These are phyloP conservation scores for Sicus ferrugineus DNA, from an alignment of 2,888 invertebrate genomes.

Conservation along the genomic window DNA sequence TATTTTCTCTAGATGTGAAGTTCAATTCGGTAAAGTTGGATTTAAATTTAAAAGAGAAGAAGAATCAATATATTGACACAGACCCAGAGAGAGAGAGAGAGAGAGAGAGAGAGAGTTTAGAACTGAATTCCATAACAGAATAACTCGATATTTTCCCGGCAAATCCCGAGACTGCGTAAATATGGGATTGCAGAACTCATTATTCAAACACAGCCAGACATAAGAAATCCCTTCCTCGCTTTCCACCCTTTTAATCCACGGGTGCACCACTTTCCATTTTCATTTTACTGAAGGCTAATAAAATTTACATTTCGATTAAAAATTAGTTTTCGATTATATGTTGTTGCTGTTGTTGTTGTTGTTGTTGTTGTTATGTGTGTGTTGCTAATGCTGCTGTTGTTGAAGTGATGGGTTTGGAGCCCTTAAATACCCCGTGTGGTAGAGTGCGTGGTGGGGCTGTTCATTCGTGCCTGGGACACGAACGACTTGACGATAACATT, in stretches of 20 bases:
- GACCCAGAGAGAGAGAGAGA: too few relatives aligned
- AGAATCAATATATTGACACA: too few relatives aligned
- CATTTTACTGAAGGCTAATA: constrained; percentile 22
- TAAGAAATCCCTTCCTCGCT: neutral
- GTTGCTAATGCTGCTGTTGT: too few relatives aligned
- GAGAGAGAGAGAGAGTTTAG: too few relatives aligned
- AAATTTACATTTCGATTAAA: constrained; percentile 37
- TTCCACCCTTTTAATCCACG: neutral
- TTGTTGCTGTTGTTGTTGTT: neutral
- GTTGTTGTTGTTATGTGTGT: neutral
- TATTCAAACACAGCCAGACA: too few relatives aligned
- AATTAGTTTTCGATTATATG: constrained; percentile 32
- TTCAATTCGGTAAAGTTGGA: neutral
- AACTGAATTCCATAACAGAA: too few relatives aligned
- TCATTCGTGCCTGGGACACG: neutral
- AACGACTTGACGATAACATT: constrained; percentile 25
- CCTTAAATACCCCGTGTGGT: too few relatives aligned
- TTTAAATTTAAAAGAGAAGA: neutral
- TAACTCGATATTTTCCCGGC: too few relatives aligned
- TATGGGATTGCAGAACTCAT: too few relatives aligned
- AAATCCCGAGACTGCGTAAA: too few relatives aligned
- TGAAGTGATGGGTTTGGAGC: too few relatives aligned
- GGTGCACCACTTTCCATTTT: constrained; percentile 11
- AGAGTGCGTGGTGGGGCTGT: neutral
- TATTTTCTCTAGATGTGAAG: too few relatives aligned